Evolutionary conservation across 2,797 vertebrate genomes (phyloP).

Genomic region (Carcharodon carcharias): DNA sequence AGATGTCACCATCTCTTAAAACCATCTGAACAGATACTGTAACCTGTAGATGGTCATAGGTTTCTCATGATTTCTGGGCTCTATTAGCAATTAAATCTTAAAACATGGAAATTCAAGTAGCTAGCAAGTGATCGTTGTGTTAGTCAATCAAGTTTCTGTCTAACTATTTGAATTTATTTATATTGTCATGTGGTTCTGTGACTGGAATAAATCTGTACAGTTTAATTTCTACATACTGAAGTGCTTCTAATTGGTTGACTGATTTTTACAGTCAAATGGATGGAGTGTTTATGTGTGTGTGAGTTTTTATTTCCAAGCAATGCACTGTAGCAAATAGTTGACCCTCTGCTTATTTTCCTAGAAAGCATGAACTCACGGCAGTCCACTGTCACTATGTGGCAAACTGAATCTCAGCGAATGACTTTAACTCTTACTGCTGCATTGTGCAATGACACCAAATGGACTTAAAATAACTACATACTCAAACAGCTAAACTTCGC

Average conservation of each 20-base stretch:
- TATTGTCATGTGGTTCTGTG: slow-evolving; percentile 22
- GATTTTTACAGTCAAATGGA: not conserved
- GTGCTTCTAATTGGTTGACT: not conserved
- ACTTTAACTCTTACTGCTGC: not conserved
- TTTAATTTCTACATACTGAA: slow-evolving; percentile 9
- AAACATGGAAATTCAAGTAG: slow-evolving; percentile 11
- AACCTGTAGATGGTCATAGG: not conserved
- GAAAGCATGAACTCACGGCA: not conserved
- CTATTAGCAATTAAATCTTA: slow-evolving; percentile 12
- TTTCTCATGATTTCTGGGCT: not conserved
- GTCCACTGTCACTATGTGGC: not conserved
- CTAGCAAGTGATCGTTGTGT: slow-evolving; percentile 14
- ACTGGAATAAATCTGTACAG: slow-evolving; percentile 33
- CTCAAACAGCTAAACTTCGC: not conserved
- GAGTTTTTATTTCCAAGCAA: not conserved
- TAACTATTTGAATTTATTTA: slow-evolving; percentile 35
- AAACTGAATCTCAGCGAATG: not conserved
- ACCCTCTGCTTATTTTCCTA: not conserved
- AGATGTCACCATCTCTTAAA: not conserved
- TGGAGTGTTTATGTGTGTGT: not conserved
- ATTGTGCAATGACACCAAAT: not conserved
- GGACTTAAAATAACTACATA: not conserved
- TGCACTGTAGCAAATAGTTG: not conserved
- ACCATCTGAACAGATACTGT: slow-evolving; percentile 11
- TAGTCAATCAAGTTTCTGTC: slow-evolving; percentile 37